phyloP scores from a whole-genome alignment of 2,888 invertebrate species.

The Chironomus tentans region DNA sequence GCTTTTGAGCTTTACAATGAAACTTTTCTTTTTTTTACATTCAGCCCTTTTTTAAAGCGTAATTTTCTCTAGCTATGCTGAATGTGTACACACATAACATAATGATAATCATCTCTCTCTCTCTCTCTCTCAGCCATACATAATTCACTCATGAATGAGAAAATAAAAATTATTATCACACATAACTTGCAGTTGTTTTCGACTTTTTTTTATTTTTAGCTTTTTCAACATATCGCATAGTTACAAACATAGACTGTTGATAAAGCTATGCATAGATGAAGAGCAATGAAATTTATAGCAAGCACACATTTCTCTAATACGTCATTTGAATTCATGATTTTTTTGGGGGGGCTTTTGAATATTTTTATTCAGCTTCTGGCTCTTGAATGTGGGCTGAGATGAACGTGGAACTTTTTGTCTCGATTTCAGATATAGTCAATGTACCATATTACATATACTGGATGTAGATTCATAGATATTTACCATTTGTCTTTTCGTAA shows the following conservation, averaged over 20 bases:
- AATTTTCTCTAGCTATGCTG: not conserved
- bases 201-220: not conserved
- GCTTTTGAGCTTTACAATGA: not conserved
- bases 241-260: not conserved
- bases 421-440: too few species aligned
- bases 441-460: too few species aligned
- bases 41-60: not conserved
- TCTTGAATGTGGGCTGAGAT: not conserved
- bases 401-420: too few species aligned
- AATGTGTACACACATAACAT: too few species aligned
- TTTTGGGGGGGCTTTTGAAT: not conserved
- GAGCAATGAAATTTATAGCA: constrained; percentile 5
- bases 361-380: not conserved
- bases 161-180: not conserved
- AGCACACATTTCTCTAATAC: not conserved
- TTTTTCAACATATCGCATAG: not conserved
- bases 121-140: not conserved
- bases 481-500: not conserved
- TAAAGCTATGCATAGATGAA: not conserved
- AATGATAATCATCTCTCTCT: not conserved
- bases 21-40: not conserved
- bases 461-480: not conserved
- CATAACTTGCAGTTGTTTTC: not conserved
- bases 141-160: not conserved
- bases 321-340: constrained; percentile 14